These are phyloP conservation scores for Danaus plexippus DNA, from an alignment of 1,140 invertebrate species.

Conservation along the genomic window DNA sequence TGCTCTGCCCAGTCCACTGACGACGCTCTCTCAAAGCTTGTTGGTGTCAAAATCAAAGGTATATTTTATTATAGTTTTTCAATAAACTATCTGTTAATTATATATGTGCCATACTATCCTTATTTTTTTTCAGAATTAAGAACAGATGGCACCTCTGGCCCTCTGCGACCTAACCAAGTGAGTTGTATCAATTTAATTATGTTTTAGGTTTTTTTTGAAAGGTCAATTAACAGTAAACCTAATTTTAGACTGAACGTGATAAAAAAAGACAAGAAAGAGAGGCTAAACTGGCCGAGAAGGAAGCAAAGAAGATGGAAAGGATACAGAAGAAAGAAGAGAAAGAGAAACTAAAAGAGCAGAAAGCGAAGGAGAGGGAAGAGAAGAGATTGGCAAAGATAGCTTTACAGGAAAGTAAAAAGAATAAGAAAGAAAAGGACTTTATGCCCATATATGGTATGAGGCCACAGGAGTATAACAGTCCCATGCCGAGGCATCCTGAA, in stretches of 20 bases:
- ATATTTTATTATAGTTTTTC: background rate
- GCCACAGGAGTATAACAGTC: slow-evolving; percentile 16
- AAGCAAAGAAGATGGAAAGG: slow-evolving; percentile 73
- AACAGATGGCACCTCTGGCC: slow-evolving; percentile 32
- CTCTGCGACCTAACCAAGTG: slow-evolving; percentile 47
- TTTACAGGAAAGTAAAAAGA: slow-evolving; percentile 55
- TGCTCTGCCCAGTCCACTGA: slow-evolving; percentile 23
- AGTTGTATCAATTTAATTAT: slow-evolving; percentile 15
- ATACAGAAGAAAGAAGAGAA: slow-evolving; percentile 77
- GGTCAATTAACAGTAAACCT: background rate
- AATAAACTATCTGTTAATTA: background rate
- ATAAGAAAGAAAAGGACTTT: slow-evolving; percentile 51
- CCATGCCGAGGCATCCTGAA: slow-evolving; percentile 12
- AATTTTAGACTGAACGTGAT: slow-evolving; percentile 50
- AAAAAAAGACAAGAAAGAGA: slow-evolving; percentile 63
- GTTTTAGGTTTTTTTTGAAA: slow-evolving; percentile 1
- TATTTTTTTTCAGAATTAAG: slow-evolving; percentile 44
- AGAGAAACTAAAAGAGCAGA: slow-evolving; percentile 72
- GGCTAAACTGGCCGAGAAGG: slow-evolving; percentile 72
- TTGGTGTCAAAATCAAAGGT: slow-evolving; percentile 63
- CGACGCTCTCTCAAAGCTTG: slow-evolving; percentile 49
- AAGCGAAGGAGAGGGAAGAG: slow-evolving; percentile 66
- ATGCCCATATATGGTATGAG: slow-evolving; percentile 19
- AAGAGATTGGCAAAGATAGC: slow-evolving; percentile 58
- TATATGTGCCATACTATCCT: slow-evolving; percentile 2